Base-by-base conservation (phyloP, 2,888 invertebrate genomes). In the Hirtodrosophila confusa region DNA sequence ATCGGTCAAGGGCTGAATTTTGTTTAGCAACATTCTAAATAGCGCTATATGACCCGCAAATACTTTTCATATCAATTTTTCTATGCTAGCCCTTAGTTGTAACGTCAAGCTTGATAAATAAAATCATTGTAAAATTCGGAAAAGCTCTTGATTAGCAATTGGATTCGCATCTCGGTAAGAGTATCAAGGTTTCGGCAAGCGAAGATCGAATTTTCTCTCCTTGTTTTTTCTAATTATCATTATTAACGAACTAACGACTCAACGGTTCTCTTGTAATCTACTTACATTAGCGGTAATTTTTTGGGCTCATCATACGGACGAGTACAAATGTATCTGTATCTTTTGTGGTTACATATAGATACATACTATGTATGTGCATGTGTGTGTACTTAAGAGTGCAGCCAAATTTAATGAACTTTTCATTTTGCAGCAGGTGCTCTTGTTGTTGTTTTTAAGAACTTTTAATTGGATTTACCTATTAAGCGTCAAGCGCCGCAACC, bases 391-490 rank as follows among this genome's bases (percentile, higher is more conserved):
- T 24, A 17, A 12, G 33, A 35, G 44, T 73, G 75, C 70, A 60
- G 70, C 58, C 75, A 61, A 74, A 71, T 60, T 71, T 67, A 77
- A 77, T 75, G 77, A 76, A 76, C 68, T 75, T 75, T 72, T 75
- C 54, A 63, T 66, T 71, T 53, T 50, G 44, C 44, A 33, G 49
- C 36, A 36, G 44, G 44, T 57, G 65, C 12, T 33, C 31, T 10
- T 49, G 41, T 11, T 50, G 40, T 9, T 45, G 24, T 3, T 61
- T 69, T 67, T 41, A 66, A 78, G 75, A 76, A 76, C 76, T 78
- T 75, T 77, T 77, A 79, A 79, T 77, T 79, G 77, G 76, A 77
- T 79, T 79, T 77, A 77, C 76, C 72, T 79, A 75, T 75, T 75
- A 77, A 72, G 72, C 65, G 75, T 55, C 66, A 63, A 75, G 66